phyloP scores from a whole-genome alignment of 1,140 invertebrate species.

The Lutraria rhynchaena region DNA sequence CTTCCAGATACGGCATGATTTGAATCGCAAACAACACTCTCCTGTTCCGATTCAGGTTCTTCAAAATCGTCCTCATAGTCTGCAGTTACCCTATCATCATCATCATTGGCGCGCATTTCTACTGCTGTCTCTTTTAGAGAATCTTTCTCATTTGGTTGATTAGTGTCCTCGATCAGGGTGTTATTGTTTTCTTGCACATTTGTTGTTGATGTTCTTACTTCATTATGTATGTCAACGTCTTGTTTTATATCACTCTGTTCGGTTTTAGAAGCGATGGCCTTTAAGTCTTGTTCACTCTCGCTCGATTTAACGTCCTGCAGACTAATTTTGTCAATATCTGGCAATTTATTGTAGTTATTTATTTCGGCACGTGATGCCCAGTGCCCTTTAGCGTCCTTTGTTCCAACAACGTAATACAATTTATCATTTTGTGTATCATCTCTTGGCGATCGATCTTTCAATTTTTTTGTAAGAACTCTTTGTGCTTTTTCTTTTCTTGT shows the following conservation, averaged over 20 bases:
- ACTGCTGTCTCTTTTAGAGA: not conserved
- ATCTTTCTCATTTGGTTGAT: not conserved
- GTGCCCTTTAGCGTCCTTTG: slow-evolving; percentile 24
- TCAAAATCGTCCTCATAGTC: not conserved
- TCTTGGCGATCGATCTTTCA: slow-evolving; percentile 24
- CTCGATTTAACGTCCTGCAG: slow-evolving; percentile 11
- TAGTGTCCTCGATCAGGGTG: too few species aligned
- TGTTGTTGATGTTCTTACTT: not conserved
- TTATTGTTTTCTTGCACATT: not conserved
- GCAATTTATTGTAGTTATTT: not conserved
- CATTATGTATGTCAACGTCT: not conserved
- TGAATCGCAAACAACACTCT: too few species aligned
- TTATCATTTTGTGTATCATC: not conserved
- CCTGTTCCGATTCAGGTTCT: too few species aligned
- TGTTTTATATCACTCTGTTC: not conserved
- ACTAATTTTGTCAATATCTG: slow-evolving; percentile 20
- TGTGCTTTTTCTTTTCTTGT: slow-evolving; percentile 31
- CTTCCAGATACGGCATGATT: too few species aligned
- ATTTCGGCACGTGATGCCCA: slow-evolving; percentile 22
- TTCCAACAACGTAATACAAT: slow-evolving; percentile 45
- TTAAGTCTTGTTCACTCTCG: slow-evolving; percentile 6
- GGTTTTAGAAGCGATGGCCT: not conserved
- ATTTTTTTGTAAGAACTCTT: slow-evolving; percentile 19
- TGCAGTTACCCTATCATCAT: not conserved
- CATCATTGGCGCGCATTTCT: not conserved